Conservation (phyloP, 2,888 invertebrate species). For the Zygaena filipendulae region DNA sequence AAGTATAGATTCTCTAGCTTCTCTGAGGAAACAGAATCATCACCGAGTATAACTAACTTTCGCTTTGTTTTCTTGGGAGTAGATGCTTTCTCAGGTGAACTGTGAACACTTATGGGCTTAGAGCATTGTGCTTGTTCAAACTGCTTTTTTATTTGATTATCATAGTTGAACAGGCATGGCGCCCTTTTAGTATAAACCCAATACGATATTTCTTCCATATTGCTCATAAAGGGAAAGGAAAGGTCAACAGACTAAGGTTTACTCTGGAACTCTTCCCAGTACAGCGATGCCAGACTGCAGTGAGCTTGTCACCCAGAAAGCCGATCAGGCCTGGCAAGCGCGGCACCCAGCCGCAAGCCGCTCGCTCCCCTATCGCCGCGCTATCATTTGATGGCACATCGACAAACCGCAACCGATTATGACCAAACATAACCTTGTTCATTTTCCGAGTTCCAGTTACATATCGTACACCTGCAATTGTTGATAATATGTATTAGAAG, state of each 20-base stretch:
- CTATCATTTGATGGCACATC: slow-evolving; percentile 26
- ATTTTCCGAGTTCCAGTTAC: slow-evolving; percentile 34
- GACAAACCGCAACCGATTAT: slow-evolving; percentile 21
- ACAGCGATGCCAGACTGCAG: slow-evolving; percentile 7
- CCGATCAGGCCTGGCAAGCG: slow-evolving; percentile 27
- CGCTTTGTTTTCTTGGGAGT: slow-evolving; percentile 41
- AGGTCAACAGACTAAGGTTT: too few species aligned
- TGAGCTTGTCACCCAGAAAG: slow-evolving; percentile 21
- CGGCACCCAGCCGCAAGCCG: slow-evolving; percentile 28
- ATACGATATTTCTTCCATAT: slow-evolving; percentile 57
- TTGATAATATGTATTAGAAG: not conserved
- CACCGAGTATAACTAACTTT: slow-evolving; percentile 39
- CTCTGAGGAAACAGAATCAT: slow-evolving; percentile 34
- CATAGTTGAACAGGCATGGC: slow-evolving; percentile 54
- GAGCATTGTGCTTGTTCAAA: slow-evolving; percentile 33
- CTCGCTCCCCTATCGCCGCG: slow-evolving; percentile 21
- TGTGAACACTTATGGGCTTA: slow-evolving; percentile 27
- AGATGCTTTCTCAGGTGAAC: slow-evolving; percentile 22
- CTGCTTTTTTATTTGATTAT: slow-evolving; percentile 35
- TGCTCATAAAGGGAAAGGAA: slow-evolving; percentile 52
- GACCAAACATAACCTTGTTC: slow-evolving; percentile 20
- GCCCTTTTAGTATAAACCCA: slow-evolving; percentile 58
- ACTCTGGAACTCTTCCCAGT: too few species aligned
- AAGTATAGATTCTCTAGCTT: slow-evolving; percentile 43
- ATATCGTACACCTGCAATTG: slow-evolving; percentile 48